Conservation (phyloP, 2,113 vertebrate genomes). For the Salminus brasiliensis region DNA sequence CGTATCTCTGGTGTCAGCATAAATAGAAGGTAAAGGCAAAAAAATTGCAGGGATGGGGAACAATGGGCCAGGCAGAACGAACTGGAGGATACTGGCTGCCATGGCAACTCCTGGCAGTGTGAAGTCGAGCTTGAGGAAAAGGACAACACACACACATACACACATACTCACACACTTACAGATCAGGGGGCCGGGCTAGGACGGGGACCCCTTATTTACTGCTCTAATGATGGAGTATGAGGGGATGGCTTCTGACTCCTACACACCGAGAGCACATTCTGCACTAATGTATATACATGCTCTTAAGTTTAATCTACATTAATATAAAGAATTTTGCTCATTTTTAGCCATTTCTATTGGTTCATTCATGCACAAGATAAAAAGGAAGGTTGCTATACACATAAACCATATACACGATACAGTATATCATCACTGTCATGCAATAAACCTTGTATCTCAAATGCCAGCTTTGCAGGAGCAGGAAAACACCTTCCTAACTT, state of each 20-base stretch:
- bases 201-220: neutral
- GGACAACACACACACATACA: slow-evolving; percentile 7
- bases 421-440: no score
- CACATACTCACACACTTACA: neutral
- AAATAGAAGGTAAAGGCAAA: slow-evolving; percentile 14
- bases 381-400: neutral
- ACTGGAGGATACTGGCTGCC: slow-evolving; percentile 50
- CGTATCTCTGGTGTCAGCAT: slow-evolving; percentile 28
- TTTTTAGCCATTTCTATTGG: no score
- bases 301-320: no score
- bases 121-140: slow-evolving; percentile 6
- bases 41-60: slow-evolving; percentile 52
- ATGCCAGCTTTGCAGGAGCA: no score
- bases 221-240: neutral
- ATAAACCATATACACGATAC: neutral
- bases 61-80: slow-evolving; percentile 40
- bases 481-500: no score
- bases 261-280: neutral
- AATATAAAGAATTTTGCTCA: no score
- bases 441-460: no score
- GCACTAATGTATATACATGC: neutral
- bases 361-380: neutral
- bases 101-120: slow-evolving; percentile 47
- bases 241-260: neutral
- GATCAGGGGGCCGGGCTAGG: neutral